Evolutionary conservation across 1,140 invertebrate species (phyloP).

Genomic region (Spodoptera frugiperda): DNA sequence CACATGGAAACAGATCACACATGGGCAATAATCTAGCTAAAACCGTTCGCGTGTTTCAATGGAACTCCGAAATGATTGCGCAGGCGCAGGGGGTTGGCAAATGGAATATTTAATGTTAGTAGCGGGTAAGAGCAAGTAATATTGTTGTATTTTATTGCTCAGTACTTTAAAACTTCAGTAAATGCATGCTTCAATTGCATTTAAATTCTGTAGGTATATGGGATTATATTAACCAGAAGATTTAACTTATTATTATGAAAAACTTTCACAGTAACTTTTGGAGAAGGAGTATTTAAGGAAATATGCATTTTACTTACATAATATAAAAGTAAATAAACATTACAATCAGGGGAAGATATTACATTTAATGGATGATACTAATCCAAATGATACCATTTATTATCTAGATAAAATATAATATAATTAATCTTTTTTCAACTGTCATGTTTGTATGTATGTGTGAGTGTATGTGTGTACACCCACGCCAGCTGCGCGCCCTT

Average conservation of each 20-base stretch:
- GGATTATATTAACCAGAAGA: no score
- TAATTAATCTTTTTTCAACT: constrained; percentile 31
- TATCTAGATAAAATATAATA: constrained; percentile 20
- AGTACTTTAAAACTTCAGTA: no score
- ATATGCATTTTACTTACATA: no score
- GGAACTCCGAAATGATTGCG: constrained; percentile 59
- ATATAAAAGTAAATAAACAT: no score
- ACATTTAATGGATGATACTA: not conserved
- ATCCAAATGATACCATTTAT: not conserved
- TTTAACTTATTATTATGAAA: no score
- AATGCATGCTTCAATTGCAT: no score
- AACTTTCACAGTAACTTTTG: no score
- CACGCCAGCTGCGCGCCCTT: constrained; percentile 76
- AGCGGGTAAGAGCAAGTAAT: not conserved
- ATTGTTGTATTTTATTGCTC: not conserved
- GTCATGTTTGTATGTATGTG: constrained; percentile 48
- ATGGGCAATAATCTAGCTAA: constrained; percentile 61
- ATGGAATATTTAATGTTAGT: constrained; percentile 30
- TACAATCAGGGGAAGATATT: no score
- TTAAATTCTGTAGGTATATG: no score
- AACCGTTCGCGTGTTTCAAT: constrained; percentile 69
- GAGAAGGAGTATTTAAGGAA: no score
- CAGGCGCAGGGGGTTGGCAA: constrained; percentile 55
- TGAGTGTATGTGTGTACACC: constrained; percentile 67
- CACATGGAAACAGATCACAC: constrained; percentile 60